These are phyloP conservation scores for Diabrotica undecimpunctata DNA, from an alignment of 1,140 invertebrate species.

Conservation along the genomic window DNA sequence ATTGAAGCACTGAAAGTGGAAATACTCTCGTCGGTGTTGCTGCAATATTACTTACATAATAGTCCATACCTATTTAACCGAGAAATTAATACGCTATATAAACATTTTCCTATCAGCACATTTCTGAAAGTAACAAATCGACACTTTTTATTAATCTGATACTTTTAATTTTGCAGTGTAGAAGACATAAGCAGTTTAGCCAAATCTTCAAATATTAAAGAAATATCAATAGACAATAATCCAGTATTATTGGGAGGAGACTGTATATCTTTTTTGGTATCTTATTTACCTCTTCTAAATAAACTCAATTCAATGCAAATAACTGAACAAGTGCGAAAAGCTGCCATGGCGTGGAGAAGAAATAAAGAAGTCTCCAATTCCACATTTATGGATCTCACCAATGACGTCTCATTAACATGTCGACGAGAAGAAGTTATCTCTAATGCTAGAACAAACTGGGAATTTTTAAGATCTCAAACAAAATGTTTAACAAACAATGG, in stretches of 20 bases:
- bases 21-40: too few relatives aligned
- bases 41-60: too few relatives aligned
- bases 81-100: too few relatives aligned
- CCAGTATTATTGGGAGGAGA: slow-evolving; percentile 71
- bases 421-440: slow-evolving; percentile 73
- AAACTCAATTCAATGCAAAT: slow-evolving; percentile 71
- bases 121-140: too few relatives aligned
- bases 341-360: slow-evolving; percentile 70
- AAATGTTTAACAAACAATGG: slow-evolving; percentile 48
- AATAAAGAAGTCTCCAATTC: slow-evolving; percentile 70
- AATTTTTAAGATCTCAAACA: slow-evolving; percentile 64
- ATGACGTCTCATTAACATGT: slow-evolving; percentile 62
- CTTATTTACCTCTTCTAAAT: slow-evolving; percentile 68
- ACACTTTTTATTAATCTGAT: too few relatives aligned
- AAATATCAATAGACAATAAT: slow-evolving; percentile 84
- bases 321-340: slow-evolving; percentile 65
- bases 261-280: slow-evolving; percentile 74
- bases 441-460: slow-evolving; percentile 78
- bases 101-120: too few relatives aligned
- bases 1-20: too few relatives aligned
- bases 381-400: slow-evolving; percentile 63
- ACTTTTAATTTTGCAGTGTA: slow-evolving; percentile 57
- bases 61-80: too few relatives aligned
- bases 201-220: slow-evolving; percentile 68
- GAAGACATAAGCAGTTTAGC: slow-evolving; percentile 76